Evolutionary conservation across 2,113 vertebrate genomes (phyloP).

Genomic region (Piaya cayana): DNA sequence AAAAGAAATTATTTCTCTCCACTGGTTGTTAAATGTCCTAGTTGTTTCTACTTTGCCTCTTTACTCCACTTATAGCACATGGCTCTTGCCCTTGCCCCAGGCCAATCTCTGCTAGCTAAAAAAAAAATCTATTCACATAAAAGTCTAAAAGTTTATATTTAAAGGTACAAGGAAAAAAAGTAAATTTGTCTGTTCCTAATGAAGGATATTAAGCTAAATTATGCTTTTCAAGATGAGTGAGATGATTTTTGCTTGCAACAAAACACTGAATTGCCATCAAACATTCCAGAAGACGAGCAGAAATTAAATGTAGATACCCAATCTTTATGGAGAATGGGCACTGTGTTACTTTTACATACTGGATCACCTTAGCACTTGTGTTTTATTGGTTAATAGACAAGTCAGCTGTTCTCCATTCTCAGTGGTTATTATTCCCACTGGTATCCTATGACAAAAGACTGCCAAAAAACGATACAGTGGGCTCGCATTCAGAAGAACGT

Average conservation of each 20-base stretch:
- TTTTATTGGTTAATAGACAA: not conserved
- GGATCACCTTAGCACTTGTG: not conserved
- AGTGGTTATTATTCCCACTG: not conserved
- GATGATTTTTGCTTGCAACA: not conserved
- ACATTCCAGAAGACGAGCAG: not conserved
- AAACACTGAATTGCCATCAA: not conserved
- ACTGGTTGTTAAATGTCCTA: not conserved
- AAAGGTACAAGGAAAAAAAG: not conserved
- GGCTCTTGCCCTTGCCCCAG: fast-evolving
- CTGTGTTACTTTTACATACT: not conserved
- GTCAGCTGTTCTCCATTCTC: not conserved
- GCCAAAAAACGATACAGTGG: not conserved
- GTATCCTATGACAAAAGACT: fast-evolving
- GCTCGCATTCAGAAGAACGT: not conserved
- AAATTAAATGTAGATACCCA: not conserved
- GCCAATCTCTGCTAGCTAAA: not conserved
- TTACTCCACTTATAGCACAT: not conserved
- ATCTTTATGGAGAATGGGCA: not conserved
- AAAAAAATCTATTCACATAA: not conserved
- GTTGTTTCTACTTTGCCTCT: not conserved
- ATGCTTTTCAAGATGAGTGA: not conserved
- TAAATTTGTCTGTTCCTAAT: not conserved
- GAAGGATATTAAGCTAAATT: not conserved
- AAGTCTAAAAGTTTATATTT: not conserved
- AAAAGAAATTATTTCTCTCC: not conserved